Evolutionary conservation across 2,888 invertebrate species (phyloP).

Genomic region (Leuctra nigra): DNA sequence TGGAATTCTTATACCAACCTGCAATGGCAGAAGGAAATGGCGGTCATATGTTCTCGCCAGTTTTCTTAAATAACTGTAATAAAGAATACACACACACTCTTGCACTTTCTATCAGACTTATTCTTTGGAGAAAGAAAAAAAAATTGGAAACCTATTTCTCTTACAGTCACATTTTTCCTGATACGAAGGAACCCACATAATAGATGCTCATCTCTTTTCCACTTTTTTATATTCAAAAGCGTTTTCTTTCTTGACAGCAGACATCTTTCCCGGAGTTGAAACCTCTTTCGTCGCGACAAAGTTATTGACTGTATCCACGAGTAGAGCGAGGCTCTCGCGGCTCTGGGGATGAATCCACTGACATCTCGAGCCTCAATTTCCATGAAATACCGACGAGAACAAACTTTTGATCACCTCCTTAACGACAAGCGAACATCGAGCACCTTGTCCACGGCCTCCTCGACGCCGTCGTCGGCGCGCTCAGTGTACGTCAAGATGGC

Average conservation of each 20-base stretch:
- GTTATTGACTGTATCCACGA: conserved; percentile 22
- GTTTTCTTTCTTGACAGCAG: conserved; percentile 20
- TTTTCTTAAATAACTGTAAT: conserved; percentile 9
- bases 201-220: no score
- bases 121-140: background rate
- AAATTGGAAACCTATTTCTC: conserved; percentile 14
- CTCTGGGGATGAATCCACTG: background rate
- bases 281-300: conserved; percentile 15
- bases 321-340: background rate
- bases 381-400: conserved; percentile 16
- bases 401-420: background rate
- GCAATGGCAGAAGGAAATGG: conserved; percentile 6
- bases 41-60: conserved; percentile 10
- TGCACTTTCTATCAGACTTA: background rate
- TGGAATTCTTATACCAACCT: background rate
- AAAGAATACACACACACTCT: background rate
- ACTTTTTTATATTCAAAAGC: conserved; percentile 8
- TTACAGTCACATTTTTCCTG: no score
- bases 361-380: conserved; percentile 15
- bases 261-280: conserved; percentile 20
- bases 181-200: no score
- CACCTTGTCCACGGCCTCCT: background rate
- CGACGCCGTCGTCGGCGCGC: no score
- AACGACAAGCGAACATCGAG: background rate
- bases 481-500: no score